Evolutionary conservation across 2,888 invertebrate genomes (phyloP).

Genomic region (Apodemia mormo): DNA sequence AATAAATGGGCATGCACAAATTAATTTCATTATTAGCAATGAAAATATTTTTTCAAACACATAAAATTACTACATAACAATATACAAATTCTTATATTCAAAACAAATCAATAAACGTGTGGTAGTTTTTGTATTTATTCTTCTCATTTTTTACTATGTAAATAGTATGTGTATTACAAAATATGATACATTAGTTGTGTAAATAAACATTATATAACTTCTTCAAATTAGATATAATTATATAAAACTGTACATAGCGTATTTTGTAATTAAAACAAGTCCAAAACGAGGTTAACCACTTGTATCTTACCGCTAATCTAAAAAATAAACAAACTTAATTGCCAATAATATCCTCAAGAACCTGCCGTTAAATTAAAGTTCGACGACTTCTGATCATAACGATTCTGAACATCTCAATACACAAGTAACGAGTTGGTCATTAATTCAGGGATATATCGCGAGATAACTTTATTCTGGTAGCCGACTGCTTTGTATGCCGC

Average conservation of each 20-base stretch:
- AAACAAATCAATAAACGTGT: not conserved
- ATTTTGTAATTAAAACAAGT: not conserved
- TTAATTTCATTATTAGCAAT: too few species aligned
- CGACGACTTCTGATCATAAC: constrained; percentile 64
- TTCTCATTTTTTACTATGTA: not conserved
- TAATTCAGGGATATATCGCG: constrained; percentile 80
- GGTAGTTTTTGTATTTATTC: not conserved
- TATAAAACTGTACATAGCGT: not conserved
- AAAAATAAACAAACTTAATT: constrained; percentile 17
- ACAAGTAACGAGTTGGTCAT: constrained; percentile 80
- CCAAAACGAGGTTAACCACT: constrained; percentile 1
- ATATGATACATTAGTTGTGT: not conserved
- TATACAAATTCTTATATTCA: too few species aligned
- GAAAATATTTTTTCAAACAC: too few species aligned
- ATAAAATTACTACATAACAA: too few species aligned
- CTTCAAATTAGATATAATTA: not conserved
- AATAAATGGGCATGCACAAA: too few species aligned
- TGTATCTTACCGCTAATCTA: not conserved
- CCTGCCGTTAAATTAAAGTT: constrained; percentile 45
- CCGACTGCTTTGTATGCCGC: constrained; percentile 80
- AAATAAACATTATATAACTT: not conserved
- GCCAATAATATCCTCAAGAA: constrained; percentile 18
- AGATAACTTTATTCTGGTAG: constrained; percentile 82
- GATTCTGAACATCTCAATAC: constrained; percentile 76
- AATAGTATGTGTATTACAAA: not conserved